phyloP scores from a whole-genome alignment of 2,888 invertebrate species.

The Linnaemya vulpina region DNA sequence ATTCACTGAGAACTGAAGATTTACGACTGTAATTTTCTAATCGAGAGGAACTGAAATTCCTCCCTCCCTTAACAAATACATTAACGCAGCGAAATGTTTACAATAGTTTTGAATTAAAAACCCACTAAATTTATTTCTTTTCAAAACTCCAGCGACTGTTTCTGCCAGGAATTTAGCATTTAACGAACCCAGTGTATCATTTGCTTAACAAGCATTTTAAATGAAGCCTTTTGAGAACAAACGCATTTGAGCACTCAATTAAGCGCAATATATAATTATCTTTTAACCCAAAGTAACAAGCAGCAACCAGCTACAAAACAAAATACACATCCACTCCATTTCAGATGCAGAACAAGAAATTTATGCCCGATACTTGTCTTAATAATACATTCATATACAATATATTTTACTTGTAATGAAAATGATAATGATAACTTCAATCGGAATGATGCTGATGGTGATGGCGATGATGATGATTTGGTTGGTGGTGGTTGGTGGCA shows the following conservation, averaged over 20 bases:
- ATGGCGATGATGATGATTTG: constrained; percentile 36
- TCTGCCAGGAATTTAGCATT: background rate
- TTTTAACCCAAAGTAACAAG: constrained; percentile 59
- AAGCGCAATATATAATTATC: constrained; percentile 70
- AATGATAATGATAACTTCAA: constrained; percentile 54
- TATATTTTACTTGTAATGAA: constrained; percentile 31
- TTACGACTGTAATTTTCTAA: too few relatives aligned
- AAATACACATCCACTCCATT: constrained; percentile 3
- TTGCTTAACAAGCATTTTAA: constrained; percentile 58
- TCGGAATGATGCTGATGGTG: constrained; percentile 35
- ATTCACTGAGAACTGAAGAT: too few relatives aligned
- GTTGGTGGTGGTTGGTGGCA: constrained; percentile 23
- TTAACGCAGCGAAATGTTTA: too few relatives aligned
- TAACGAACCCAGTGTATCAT: constrained; percentile 35
- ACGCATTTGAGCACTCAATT: constrained; percentile 72
- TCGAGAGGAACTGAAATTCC: too few relatives aligned
- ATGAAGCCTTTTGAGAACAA: constrained; percentile 65
- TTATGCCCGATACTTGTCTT: constrained; percentile 33
- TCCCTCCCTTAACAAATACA: too few relatives aligned
- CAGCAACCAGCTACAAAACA: constrained; percentile 34
- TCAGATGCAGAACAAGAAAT: constrained; percentile 51
- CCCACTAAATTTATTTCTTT: background rate
- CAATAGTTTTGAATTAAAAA: too few relatives aligned
- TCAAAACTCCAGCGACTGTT: background rate
- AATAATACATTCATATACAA: constrained; percentile 37